Evolutionary conservation across 2,113 vertebrate species (phyloP).

Genomic region (Willisornis vidua): DNA sequence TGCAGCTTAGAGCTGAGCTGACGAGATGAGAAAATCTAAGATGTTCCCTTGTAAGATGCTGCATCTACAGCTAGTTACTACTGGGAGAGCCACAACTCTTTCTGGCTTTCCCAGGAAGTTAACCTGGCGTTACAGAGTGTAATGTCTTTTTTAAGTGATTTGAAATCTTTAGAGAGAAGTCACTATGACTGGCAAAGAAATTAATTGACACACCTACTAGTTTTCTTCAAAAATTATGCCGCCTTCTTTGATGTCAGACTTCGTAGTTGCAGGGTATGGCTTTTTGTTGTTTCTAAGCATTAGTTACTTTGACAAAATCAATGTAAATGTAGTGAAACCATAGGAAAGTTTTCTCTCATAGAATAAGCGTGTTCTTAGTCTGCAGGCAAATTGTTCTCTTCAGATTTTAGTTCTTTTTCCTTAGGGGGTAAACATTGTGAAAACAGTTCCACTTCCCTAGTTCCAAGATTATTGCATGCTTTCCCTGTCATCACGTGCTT

Average conservation of each 20-base stretch:
- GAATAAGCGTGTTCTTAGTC: not conserved
- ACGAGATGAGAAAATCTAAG: not conserved
- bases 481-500: not conserved
- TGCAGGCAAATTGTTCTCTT: not conserved
- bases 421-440: not conserved
- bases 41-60: not conserved
- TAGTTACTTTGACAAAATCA: not conserved
- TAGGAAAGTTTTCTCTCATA: not conserved
- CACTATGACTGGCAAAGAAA: not conserved
- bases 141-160: not conserved
- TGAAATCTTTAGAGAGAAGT: not conserved
- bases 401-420: not conserved
- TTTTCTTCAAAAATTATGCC: not conserved
- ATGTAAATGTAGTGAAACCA: not conserved
- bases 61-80: not conserved
- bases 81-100: not conserved
- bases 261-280: not conserved
- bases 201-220: not conserved
- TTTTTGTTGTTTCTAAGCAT: not conserved
- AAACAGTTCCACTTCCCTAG: not conserved
- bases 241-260: not conserved
- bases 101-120: not conserved
- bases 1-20: not conserved
- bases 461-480: not conserved
- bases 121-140: accelerated